Percentiles rank a stretch among this genome's conserved stretches.
phyloP scores from a whole-genome alignment of 2,888 invertebrate species.

The Ophioninae sp. region DNA sequence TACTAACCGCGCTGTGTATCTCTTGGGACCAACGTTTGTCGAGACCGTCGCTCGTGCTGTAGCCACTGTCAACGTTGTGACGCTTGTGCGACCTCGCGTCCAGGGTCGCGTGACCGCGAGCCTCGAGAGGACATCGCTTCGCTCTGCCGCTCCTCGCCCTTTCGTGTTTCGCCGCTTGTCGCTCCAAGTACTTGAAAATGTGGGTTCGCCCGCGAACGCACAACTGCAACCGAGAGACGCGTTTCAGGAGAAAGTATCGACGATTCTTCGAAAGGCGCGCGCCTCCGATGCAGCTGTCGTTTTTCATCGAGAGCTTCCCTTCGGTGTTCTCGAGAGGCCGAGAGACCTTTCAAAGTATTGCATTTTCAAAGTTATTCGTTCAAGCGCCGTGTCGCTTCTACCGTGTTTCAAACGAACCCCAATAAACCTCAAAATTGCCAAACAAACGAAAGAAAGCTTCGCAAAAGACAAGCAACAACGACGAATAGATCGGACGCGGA shows the following conservation, averaged over 20 bases:
- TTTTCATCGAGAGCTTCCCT: too few species aligned
- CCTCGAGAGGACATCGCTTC: conserved; percentile 82
- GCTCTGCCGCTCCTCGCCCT: conserved; percentile 81
- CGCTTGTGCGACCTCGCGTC: conserved; percentile 83
- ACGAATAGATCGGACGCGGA: too few species aligned
- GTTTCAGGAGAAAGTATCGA: background rate
- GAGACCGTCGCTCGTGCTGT: conserved; percentile 92
- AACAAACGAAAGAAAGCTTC: too few species aligned
- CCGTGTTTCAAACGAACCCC: too few species aligned
- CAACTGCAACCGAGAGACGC: conserved; percentile 83
- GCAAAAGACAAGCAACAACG: too few species aligned
- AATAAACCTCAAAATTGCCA: too few species aligned
- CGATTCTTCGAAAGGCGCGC: background rate
- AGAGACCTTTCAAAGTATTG: too few species aligned
- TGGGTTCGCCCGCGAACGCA: conserved; percentile 96
- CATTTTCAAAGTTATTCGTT: too few species aligned
- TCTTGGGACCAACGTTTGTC: conserved; percentile 94
- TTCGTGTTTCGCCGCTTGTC: conserved; percentile 90
- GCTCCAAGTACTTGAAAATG: conserved; percentile 96
- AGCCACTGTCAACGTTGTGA: conserved; percentile 94
- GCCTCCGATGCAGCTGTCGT: too few species aligned
- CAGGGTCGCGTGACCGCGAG: conserved; percentile 82
- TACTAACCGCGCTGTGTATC: conserved; percentile 81
- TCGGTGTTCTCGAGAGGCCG: too few species aligned
- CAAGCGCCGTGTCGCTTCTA: too few species aligned